These are phyloP conservation scores for Tinamus guttatus DNA, from an alignment of 2,113 vertebrate species.

Conservation along the genomic window DNA sequence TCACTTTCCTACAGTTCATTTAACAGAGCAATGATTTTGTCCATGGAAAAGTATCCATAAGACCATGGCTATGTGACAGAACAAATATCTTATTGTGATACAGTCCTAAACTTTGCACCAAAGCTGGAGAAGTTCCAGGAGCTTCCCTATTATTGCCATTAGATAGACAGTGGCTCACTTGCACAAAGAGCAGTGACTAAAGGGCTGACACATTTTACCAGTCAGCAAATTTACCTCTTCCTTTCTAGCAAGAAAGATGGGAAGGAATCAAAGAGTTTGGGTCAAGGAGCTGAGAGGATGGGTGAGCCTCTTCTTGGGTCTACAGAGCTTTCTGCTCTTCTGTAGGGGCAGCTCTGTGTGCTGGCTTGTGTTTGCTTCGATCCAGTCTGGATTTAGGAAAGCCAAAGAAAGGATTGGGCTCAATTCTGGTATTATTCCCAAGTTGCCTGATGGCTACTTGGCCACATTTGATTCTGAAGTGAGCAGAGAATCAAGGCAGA, in stretches of 20 bases:
- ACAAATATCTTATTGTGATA: background rate
- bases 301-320: background rate
- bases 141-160: rapidly evolving
- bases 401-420: background rate
- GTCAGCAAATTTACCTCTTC: background rate
- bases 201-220: background rate
- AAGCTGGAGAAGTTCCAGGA: background rate
- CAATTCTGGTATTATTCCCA: rapidly evolving
- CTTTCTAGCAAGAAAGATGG: background rate
- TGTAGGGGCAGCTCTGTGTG: rapidly evolving
- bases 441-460: background rate
- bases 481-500: background rate
- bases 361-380: background rate
- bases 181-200: background rate
- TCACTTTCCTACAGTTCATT: background rate
- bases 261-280: background rate
- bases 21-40: background rate
- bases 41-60: background rate
- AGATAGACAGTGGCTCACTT: background rate
- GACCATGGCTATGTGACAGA: background rate
- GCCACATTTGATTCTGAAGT: background rate
- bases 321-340: background rate
- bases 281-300: background rate
- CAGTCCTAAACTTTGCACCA: background rate
- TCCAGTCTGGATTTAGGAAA: background rate